Base-by-base conservation (phyloP, 2,113 vertebrate species). In the Gymnocephalus cernua region DNA sequence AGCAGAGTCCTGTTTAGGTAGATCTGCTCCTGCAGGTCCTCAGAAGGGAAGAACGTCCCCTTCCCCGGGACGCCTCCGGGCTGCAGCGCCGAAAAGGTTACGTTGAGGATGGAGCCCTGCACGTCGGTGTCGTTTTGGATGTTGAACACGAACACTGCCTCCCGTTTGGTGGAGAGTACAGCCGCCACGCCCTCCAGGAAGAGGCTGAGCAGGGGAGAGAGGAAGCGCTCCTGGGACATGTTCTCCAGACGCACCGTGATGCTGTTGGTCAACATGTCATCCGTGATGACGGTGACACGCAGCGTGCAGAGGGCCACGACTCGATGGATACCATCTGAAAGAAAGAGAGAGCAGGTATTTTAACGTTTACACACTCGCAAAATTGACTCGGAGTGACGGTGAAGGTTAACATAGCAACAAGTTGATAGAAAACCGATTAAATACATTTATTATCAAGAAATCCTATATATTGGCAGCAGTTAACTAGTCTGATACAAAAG, bases 201-300 rank as follows among this genome's bases (percentile, higher is more conserved):
- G 13, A 97, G 96, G 13, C 95, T 90, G 11, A 99, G 97, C 41
- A 99, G 95, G 0, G 97, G 97, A 1, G 98, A 99, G 12, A 99
- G 96, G 91, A 99, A 99, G 84, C 93, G 95, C 93, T 99, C 98
- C 96, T 99, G 98, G 0, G 97, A 99, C 98, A 99, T 98, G 95
- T 99, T 97, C 92, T 99, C 97, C 93, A 99, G 94, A 0, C 98
- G 96, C 48, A 99, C 98, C 0, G 98, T 99, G 95, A 99, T 99
- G 94, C 98, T 99, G 95, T 99, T 97, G 82, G 97, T 99, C 76
- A 99, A 90, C 98, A 99, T 99, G 94, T 99, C 97, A 0, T 99
- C 98, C 0, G 98, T 99, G 93, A 99, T 99, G 95, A 99, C 97
- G 88, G 97, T 97, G 80, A 99, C 97, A 0, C 97, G 96, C 83